phyloP scores from a whole-genome alignment of 2,113 vertebrate species.

The Turnix velox region DNA sequence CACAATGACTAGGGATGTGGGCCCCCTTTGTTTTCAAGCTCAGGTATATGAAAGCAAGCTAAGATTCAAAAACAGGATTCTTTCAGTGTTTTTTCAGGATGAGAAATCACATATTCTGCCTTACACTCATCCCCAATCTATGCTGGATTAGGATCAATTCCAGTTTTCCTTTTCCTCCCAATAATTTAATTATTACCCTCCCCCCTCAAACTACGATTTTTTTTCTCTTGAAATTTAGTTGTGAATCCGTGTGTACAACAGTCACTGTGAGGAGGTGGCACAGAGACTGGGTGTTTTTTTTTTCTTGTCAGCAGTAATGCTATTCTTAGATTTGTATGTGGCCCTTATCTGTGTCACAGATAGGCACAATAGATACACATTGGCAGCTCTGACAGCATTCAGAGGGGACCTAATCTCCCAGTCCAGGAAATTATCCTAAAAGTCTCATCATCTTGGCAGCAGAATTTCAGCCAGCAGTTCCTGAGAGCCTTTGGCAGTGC shows the following conservation, averaged over 20 bases:
- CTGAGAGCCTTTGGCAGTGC: neutral
- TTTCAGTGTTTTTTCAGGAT: neutral
- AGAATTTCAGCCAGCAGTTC: conserved; percentile 12
- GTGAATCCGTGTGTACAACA: neutral
- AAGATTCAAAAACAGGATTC: neutral
- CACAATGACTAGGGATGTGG: neutral
- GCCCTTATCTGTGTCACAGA: neutral
- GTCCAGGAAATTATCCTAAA: conserved; percentile 20
- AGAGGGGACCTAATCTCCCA: neutral
- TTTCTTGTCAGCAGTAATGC: neutral
- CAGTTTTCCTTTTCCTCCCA: neutral
- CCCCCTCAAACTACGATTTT: too few relatives aligned
- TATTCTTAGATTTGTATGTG: neutral
- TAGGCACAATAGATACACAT: conserved; percentile 7
- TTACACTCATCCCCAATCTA: neutral
- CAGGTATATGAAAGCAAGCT: neutral
- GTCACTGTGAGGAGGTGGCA: neutral
- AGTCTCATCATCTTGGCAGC: neutral
- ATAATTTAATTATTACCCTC: too few relatives aligned
- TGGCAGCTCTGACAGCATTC: neutral
- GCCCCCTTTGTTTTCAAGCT: neutral
- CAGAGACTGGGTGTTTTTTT: neutral
- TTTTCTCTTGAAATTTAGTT: neutral
- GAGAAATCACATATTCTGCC: neutral
- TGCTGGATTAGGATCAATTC: neutral